These are phyloP conservation scores for Nothoprocta pentlandii DNA, from an alignment of 2,113 vertebrate species.

Conservation along the genomic window DNA sequence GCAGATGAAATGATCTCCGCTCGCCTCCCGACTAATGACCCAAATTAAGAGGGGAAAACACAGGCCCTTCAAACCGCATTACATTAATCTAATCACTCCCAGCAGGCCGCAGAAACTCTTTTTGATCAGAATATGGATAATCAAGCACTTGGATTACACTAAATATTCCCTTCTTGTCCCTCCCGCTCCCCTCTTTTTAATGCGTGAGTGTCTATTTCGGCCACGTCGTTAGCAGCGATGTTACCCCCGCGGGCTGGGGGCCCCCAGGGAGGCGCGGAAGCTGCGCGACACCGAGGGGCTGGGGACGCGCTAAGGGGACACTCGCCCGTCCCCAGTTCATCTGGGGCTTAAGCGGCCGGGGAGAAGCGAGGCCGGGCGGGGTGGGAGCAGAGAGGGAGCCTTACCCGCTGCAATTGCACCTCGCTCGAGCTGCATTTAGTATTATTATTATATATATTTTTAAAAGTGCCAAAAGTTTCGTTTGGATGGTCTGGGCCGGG, in stretches of 20 bases:
- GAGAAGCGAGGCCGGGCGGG: constrained; percentile 22
- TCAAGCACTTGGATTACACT: constrained; percentile 89
- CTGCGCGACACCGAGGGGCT: constrained; percentile 62
- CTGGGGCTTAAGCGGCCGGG: constrained; percentile 64
- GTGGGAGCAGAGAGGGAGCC: not conserved
- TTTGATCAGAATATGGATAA: constrained; percentile 90
- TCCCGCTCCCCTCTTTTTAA: constrained; percentile 81
- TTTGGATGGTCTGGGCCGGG: not conserved
- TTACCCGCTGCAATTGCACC: no score
- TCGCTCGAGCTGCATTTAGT: no score
- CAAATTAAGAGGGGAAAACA: constrained; percentile 94
- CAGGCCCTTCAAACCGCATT: constrained; percentile 92
- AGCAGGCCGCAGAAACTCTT: constrained; percentile 85
- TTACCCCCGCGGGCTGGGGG: constrained; percentile 74
- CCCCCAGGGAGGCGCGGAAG: constrained; percentile 80
- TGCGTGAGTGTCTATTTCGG: constrained; percentile 85
- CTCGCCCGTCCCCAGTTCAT: constrained; percentile 68
- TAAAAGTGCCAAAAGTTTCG: not conserved
- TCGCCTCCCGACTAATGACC: constrained; percentile 92
- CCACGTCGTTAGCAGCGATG: constrained; percentile 90
- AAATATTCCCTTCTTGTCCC: constrained; percentile 75
- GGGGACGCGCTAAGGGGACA: constrained; percentile 41
- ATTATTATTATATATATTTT: not conserved
- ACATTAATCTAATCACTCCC: constrained; percentile 93
- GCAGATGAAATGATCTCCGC: constrained; percentile 88